These are phyloP conservation scores for Brachionus sp. DNA, from an alignment of 1,140 invertebrate genomes.

Conservation along the genomic window DNA sequence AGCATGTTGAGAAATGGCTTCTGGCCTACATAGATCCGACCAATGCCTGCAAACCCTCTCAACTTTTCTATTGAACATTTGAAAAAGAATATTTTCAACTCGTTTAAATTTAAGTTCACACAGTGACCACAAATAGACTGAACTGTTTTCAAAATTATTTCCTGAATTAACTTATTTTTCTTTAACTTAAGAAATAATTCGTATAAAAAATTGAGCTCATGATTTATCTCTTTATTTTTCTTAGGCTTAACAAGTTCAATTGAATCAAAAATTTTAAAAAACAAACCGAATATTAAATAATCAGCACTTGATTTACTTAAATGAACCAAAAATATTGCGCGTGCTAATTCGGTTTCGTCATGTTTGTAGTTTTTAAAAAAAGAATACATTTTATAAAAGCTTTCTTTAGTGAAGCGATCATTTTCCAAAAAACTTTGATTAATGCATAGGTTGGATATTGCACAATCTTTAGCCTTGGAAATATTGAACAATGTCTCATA, in stretches of 20 bases:
- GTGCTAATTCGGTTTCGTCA: background rate
- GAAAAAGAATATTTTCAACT: background rate
- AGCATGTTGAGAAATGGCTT: background rate
- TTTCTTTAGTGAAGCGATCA: constrained; percentile 10
- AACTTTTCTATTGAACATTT: constrained; percentile 15
- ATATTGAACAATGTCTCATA: background rate
- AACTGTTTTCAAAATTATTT: background rate
- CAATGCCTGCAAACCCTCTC: background rate
- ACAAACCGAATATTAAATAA: constrained; percentile 5
- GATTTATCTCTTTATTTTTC: background rate
- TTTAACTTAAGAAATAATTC: background rate
- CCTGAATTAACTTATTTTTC: background rate
- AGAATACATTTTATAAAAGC: background rate
- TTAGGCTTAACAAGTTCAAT: background rate
- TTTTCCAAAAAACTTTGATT: constrained; percentile 10
- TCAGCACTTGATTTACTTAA: constrained; percentile 8
- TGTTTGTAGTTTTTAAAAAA: background rate
- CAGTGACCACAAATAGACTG: background rate
- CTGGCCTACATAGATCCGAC: background rate
- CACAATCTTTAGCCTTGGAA: background rate
- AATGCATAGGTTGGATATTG: background rate
- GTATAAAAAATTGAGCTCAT: background rate
- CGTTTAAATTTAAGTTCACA: background rate
- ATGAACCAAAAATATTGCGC: background rate
- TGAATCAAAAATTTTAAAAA: constrained; percentile 22